Conservation (phyloP, 2,888 invertebrate genomes). For the Hyposoter dolosus region DNA sequence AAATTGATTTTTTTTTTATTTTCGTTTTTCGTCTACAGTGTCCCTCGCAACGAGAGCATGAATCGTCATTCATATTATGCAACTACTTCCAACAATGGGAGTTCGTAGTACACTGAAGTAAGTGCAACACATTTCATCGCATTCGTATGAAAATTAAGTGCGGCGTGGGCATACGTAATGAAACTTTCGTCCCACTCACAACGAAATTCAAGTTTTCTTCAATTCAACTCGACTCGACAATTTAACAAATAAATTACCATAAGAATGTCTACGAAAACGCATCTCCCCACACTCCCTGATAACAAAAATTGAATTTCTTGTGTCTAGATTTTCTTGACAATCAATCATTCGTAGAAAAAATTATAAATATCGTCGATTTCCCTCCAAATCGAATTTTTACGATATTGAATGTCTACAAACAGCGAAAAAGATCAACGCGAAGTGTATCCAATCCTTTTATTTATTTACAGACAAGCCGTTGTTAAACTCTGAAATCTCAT, state of each 20-base stretch:
- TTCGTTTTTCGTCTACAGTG: not conserved
- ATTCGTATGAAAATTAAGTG: constrained; percentile 11
- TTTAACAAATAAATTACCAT: constrained; percentile 10
- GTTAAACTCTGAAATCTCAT: constrained; percentile 5
- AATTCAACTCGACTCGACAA: not conserved
- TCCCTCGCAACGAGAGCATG: not conserved
- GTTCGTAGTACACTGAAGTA: not conserved
- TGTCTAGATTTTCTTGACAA: not conserved
- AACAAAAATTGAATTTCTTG: not conserved
- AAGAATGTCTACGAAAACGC: not conserved
- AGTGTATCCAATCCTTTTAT: not conserved
- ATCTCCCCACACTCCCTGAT: not conserved
- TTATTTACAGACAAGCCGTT: not conserved
- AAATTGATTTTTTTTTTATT: constrained; percentile 15
- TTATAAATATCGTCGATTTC: not conserved
- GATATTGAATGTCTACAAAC: not conserved
- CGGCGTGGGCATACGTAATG: constrained; percentile 8
- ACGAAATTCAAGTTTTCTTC: not conserved
- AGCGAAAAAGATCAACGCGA: not conserved
- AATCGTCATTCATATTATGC: constrained; percentile 36
- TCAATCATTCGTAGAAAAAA: too few relatives aligned
- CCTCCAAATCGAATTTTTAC: not conserved
- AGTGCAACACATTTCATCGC: constrained; percentile 15
- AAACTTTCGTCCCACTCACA: constrained; percentile 3
- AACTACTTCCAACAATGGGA: constrained; percentile 23